Percentiles rank a stretch among this genome's conserved stretches.
phyloP scores from a whole-genome alignment of 1,140 invertebrate species.

The Scaptomyza graminum region DNA sequence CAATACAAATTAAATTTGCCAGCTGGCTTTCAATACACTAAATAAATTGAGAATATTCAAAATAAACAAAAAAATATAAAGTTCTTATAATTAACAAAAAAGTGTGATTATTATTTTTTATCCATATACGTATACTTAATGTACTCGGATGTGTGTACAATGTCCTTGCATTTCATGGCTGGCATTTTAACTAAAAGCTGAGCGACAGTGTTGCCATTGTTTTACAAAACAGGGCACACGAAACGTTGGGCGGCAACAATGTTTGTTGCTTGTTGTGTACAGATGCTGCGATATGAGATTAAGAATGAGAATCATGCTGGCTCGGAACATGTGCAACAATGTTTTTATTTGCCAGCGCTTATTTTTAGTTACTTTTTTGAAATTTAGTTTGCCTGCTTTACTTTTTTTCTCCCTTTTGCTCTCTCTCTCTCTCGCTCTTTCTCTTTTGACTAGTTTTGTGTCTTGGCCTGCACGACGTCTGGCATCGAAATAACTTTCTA shows the following conservation, averaged over 20 bases:
- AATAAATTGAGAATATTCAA: neutral
- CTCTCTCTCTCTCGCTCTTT: neutral
- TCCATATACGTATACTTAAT: neutral
- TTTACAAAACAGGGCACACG: neutral
- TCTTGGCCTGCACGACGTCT: constrained; percentile 31
- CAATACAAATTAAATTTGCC: neutral
- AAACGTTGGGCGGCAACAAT: constrained; percentile 34
- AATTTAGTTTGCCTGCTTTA: neutral
- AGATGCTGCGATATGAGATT: constrained; percentile 34
- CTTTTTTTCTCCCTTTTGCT: neutral
- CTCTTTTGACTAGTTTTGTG: constrained; percentile 8
- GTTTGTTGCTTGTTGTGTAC: constrained; percentile 23
- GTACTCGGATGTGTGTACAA: neutral
- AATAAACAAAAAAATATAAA: no score
- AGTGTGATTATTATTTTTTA: neutral
- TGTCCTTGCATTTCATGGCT: constrained; percentile 1
- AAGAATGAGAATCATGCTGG: constrained; percentile 21
- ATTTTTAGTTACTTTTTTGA: constrained; percentile 74
- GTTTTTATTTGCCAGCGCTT: constrained; percentile 77
- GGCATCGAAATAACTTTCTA: constrained; percentile 76
- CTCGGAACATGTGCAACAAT: constrained; percentile 73
- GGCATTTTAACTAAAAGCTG: neutral
- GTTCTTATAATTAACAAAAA: neutral
- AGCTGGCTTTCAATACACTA: neutral
- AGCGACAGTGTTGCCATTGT: constrained; percentile 34